A percentile compares a stretch with the other conserved stretches of the same genome.
Evolutionary conservation across 1,140 invertebrate genomes (phyloP).

Genomic region (Heliothis virescens): DNA sequence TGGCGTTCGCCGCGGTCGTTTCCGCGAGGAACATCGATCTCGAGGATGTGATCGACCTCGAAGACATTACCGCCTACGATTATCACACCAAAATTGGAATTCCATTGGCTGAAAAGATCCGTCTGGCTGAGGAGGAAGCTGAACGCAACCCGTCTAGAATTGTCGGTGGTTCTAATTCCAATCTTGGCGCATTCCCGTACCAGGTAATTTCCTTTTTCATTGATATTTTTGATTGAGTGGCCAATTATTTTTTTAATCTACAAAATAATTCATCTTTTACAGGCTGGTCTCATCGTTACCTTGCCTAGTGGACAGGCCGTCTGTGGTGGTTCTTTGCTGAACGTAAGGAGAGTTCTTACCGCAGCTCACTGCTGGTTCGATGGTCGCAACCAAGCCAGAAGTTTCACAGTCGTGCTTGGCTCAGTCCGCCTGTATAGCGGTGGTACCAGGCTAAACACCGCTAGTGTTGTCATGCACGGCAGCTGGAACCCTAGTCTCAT

Average conservation of each 20-base stretch:
- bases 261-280: neutral
- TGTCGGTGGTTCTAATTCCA: neutral
- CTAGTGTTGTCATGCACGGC: conserved; percentile 54
- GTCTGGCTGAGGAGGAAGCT: conserved; percentile 1
- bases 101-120: conserved; percentile 2
- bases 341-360: conserved; percentile 55
- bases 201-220: conserved; percentile 13
- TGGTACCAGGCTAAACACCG: conserved; percentile 59
- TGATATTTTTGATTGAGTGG: too few species aligned
- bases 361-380: conserved; percentile 71
- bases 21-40: conserved; percentile 14
- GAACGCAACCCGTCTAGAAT: neutral
- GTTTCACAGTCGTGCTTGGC: conserved; percentile 56
- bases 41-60: conserved; percentile 33
- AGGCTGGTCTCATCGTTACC: conserved; percentile 61
- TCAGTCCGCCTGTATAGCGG: conserved; percentile 62
- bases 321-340: conserved; percentile 61
- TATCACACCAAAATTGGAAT: neutral
- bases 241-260: too few species aligned
- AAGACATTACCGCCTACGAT: neutral
- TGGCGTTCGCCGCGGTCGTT: conserved; percentile 34
- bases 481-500: conserved; percentile 43
- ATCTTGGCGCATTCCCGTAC: conserved; percentile 19
- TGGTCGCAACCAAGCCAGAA: conserved; percentile 52
- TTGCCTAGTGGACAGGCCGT: conserved; percentile 53